phyloP scores from a whole-genome alignment of 2,888 invertebrate genomes.

The Aethes cnicana region DNA sequence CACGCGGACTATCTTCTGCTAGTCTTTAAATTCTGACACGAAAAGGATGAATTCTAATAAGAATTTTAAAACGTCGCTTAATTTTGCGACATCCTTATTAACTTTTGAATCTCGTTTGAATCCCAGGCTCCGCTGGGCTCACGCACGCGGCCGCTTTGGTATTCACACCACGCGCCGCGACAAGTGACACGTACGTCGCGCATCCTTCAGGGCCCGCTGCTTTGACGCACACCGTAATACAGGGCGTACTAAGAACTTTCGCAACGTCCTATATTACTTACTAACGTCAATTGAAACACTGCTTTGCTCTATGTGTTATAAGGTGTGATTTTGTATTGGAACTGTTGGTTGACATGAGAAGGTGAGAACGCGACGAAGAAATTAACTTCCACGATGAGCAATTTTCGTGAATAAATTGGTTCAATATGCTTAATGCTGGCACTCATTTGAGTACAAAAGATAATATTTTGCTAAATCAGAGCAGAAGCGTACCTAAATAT shows the following conservation, averaged over 20 bases:
- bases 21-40: no score
- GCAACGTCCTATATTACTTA: slow-evolving; percentile 1
- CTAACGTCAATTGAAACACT: background rate
- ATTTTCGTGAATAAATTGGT: slow-evolving; percentile 25
- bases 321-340: no score
- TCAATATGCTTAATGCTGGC: no score
- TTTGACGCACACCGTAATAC: slow-evolving; percentile 29
- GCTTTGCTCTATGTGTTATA: no score
- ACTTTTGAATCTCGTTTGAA: no score
- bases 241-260: background rate
- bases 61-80: no score
- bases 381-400: slow-evolving; percentile 30
- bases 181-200: slow-evolving; percentile 51
- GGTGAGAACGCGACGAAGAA: slow-evolving; percentile 9
- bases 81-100: no score
- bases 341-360: background rate
- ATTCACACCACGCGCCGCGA: slow-evolving; percentile 42
- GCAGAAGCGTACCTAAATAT: no score
- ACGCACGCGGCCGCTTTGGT: slow-evolving; percentile 42
- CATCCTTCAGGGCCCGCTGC: slow-evolving; percentile 52
- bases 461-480: no score
- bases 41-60: no score
- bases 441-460: no score
- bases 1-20: no score
- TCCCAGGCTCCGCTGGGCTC: slow-evolving; percentile 3